Percentiles rank a stretch among this genome's conserved stretches.
Evolutionary conservation across 2,797 vertebrate species (phyloP).

Genomic region (Muraenolepis orangiensis): DNA sequence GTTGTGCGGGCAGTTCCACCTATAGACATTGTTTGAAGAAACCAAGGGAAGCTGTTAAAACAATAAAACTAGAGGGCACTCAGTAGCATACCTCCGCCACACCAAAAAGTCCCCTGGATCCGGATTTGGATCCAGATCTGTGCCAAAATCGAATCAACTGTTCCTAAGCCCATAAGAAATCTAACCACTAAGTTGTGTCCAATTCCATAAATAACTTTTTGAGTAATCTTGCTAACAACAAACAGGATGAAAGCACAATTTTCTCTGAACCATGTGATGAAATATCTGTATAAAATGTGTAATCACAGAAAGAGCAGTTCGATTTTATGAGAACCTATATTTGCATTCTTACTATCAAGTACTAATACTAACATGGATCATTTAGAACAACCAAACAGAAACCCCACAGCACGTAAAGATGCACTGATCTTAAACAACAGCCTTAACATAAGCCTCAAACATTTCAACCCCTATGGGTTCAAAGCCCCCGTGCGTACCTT

Average conservation of each 20-base stretch:
- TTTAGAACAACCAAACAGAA: neutral
- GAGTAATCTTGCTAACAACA: too few relatives aligned
- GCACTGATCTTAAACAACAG: neutral
- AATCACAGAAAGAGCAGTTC: neutral
- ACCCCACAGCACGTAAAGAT: neutral
- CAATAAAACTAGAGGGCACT: too few relatives aligned
- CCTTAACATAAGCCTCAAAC: neutral
- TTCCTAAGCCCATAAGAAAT: too few relatives aligned
- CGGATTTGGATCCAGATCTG: too few relatives aligned
- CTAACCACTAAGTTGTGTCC: too few relatives aligned
- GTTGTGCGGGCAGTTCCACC: slow-evolving; percentile 84
- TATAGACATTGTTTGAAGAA: slow-evolving; percentile 44
- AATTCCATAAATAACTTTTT: too few relatives aligned
- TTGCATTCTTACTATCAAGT: neutral
- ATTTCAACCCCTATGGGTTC: neutral
- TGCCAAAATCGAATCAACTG: too few relatives aligned
- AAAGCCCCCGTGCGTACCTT: slow-evolving; percentile 71
- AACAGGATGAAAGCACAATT: neutral
- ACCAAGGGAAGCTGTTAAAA: neutral
- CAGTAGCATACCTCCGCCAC: too few relatives aligned
- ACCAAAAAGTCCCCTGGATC: too few relatives aligned
- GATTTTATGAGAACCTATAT: neutral
- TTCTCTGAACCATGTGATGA: neutral
- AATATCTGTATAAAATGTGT: neutral
- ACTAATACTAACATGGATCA: neutral